phyloP scores from a whole-genome alignment of 1,140 invertebrate species.

The Asobara japonica region DNA sequence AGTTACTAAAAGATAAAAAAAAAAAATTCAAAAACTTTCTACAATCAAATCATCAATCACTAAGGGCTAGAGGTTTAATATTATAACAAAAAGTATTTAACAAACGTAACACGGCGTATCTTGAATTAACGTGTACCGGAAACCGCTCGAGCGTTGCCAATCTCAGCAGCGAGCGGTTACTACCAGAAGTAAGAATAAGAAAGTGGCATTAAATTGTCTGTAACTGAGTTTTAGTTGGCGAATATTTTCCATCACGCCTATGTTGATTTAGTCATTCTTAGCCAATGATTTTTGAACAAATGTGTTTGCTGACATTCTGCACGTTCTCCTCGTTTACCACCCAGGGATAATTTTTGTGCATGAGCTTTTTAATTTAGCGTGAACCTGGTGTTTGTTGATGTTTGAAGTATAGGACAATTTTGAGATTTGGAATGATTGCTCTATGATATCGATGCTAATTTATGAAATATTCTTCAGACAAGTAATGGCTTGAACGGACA shows the following conservation, averaged over 20 bases:
- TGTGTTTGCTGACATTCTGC: conserved; percentile 27
- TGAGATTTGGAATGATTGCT: not conserved
- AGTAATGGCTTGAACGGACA: conserved; percentile 53
- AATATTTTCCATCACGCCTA: not conserved
- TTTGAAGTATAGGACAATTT: not conserved
- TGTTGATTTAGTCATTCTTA: not conserved
- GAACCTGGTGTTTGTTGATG: not conserved
- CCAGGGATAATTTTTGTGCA: not conserved
- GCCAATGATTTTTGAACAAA: not conserved
- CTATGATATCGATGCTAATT: not conserved
- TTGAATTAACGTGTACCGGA: conserved; percentile 33
- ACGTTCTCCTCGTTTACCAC: conserved; percentile 9
- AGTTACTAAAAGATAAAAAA: not conserved
- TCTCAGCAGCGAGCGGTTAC: conserved; percentile 30
- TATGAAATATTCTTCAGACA: conserved; percentile 43
- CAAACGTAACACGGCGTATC: conserved; percentile 34
- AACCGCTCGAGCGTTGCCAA: conserved; percentile 30
- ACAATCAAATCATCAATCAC: not conserved
- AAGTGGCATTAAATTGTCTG: conserved; percentile 20
- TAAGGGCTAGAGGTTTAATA: not conserved
- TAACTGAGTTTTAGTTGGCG: not conserved
- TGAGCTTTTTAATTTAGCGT: not conserved
- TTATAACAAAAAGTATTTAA: conserved; percentile 2
- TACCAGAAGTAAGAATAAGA: conserved; percentile 33
- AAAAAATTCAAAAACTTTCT: not conserved